A percentile compares a stretch with the other conserved stretches of the same genome.
These are phyloP conservation scores for Aphelocoma coerulescens DNA, from an alignment of 2,113 vertebrate genomes.

Conservation along the genomic window DNA sequence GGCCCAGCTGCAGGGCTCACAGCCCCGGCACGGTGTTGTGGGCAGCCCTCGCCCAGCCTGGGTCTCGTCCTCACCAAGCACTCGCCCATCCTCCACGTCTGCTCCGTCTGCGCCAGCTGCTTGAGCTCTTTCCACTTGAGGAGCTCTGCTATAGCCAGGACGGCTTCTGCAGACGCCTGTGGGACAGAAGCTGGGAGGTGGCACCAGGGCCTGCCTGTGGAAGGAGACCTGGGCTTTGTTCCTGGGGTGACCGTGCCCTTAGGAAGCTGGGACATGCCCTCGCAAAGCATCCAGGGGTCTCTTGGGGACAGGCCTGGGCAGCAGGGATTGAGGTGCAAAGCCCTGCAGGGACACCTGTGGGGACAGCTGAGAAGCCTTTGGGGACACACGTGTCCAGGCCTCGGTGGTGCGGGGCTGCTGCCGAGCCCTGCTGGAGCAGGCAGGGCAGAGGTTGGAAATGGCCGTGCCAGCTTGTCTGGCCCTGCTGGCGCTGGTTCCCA, in stretches of 20 bases:
- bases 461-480: too few species aligned
- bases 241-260: background rate
- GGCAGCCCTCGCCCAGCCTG: background rate
- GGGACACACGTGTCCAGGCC: background rate
- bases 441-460: background rate
- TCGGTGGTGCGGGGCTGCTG: background rate
- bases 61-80: background rate
- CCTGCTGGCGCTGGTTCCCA: background rate
- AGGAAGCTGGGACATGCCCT: background rate
- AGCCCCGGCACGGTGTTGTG: background rate
- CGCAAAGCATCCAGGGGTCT: background rate
- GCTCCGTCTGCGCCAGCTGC: background rate
- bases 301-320: background rate
- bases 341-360: too few species aligned
- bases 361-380: background rate
- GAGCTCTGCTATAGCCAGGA: background rate
- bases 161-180: background rate
- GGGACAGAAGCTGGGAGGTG: background rate
- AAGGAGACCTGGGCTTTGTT: background rate
- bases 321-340: background rate
- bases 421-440: background rate
- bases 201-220: background rate
- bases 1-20: background rate
- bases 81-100: background rate
- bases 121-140: background rate